Base-by-base conservation (phyloP, 1,140 invertebrate species). In the Parasteatoda tepidariorum region DNA sequence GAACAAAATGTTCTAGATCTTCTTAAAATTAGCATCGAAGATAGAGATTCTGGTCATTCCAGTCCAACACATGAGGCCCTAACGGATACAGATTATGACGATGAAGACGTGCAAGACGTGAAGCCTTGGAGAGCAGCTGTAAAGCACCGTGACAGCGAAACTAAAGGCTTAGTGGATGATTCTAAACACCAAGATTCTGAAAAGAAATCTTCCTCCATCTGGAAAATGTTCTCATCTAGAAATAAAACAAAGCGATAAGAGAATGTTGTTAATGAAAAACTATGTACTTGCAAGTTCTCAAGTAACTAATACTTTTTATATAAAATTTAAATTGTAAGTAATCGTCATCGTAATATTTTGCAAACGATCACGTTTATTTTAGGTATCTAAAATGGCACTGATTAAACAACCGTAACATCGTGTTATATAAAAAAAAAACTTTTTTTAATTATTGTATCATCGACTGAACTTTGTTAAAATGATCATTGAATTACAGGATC, bases 1-100 rank as follows among this genome's bases (percentile, higher is more conserved):
- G 92, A 93, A 84, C 92, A 91, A 68, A 93, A 92, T 73, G 93
- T 93, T 87, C 88, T 94, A 79, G 93, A 93, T 85, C 93, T 94
- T 91, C 88, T 94, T 31, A 89, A 93, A 64, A 91, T 87, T 34
- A 75, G 75, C 26, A 78, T 73, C 33, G 84, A 84, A n/a, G 79
- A 85, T 22, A 48, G 66, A 7, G 84, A 83, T 84, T 83, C 73
- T 34, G 78, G 84, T 0, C 76, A 85, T 18, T 85, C 84, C 64
- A 85, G 84, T 48, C 84, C 84, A 24, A 71, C 74, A 15, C 67
- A 81, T 24, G 73, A 81, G 3, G 34, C 34, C 5, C 11, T 66
- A n/a, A 57, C 71, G 13, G 79, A 83, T 28, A 70, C 55, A 2
- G 67, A 71, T 18, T 73, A 62, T 33, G 68, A 73, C 18, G 84